Conservation (phyloP, 2,113 vertebrate species). For the Trichechus manatus region DNA sequence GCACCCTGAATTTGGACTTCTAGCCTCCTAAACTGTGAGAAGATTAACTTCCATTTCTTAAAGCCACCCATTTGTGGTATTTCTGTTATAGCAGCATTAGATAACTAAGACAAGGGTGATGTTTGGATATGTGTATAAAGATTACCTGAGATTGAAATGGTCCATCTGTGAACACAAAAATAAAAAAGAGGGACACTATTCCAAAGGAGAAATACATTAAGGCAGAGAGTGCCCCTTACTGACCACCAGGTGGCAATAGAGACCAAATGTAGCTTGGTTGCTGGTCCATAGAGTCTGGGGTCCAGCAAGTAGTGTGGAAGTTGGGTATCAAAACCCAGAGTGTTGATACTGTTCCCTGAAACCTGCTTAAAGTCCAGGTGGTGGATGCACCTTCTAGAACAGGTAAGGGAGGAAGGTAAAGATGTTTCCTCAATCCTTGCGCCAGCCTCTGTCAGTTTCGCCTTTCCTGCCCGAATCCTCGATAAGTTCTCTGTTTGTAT, state of each 20-base stretch:
- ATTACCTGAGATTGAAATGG: neutral
- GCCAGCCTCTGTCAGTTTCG: neutral
- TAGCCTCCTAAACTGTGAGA: no score
- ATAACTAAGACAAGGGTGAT: neutral
- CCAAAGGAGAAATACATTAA: neutral
- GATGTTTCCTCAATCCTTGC: neutral
- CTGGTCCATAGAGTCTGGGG: neutral
- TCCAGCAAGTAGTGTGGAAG: neutral
- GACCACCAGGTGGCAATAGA: conserved; percentile 3
- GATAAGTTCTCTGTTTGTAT: neutral
- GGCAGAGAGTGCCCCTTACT: neutral
- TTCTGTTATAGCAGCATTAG: no score
- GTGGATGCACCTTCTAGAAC: neutral
- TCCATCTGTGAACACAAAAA: neutral
- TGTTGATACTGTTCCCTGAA: neutral
- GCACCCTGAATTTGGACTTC: no score
- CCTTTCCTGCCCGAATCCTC: neutral
- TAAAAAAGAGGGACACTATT: neutral
- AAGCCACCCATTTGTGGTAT: no score
- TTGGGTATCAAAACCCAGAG: neutral
- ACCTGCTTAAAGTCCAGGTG: neutral
- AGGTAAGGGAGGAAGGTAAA: neutral
- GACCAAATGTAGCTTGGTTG: conserved; percentile 42
- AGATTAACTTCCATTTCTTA: no score
- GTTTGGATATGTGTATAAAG: neutral